A percentile compares a stretch with the other conserved stretches of the same genome.
Evolutionary conservation across 2,113 vertebrate species (phyloP).

Genomic region (Potamarius usumacintae): DNA sequence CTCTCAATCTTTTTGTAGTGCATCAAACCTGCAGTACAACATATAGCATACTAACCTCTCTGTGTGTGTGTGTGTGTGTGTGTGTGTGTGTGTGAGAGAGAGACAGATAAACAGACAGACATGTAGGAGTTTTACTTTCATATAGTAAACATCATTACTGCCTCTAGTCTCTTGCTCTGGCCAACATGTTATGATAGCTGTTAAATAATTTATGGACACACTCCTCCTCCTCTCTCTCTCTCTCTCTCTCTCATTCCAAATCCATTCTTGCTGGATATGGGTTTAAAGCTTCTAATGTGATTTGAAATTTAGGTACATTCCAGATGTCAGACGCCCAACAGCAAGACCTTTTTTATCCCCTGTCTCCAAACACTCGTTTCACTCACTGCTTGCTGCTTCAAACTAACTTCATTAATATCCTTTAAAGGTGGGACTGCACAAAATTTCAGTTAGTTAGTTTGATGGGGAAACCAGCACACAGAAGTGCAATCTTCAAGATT

Average conservation of each 20-base stretch:
- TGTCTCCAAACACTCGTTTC: background rate
- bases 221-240: background rate
- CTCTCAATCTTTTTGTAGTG: background rate
- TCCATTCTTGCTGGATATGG: background rate
- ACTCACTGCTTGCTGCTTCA: background rate
- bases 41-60: background rate
- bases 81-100: background rate
- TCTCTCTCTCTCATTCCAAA: background rate
- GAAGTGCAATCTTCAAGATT: background rate
- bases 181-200: background rate
- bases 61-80: background rate
- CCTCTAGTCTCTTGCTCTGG: background rate
- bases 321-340: background rate
- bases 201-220: conserved; percentile 7
- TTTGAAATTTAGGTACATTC: background rate
- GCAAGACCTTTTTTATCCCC: background rate
- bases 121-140: conserved; percentile 17
- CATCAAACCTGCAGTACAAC: conserved; percentile 1
- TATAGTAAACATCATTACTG: conserved; percentile 32
- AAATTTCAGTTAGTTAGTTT: background rate
- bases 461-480: background rate
- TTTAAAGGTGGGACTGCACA: background rate
- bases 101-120: too few relatives aligned
- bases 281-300: background rate
- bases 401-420: background rate